phyloP scores from a whole-genome alignment of 2,888 invertebrate genomes.

The Brachyptera risi region DNA sequence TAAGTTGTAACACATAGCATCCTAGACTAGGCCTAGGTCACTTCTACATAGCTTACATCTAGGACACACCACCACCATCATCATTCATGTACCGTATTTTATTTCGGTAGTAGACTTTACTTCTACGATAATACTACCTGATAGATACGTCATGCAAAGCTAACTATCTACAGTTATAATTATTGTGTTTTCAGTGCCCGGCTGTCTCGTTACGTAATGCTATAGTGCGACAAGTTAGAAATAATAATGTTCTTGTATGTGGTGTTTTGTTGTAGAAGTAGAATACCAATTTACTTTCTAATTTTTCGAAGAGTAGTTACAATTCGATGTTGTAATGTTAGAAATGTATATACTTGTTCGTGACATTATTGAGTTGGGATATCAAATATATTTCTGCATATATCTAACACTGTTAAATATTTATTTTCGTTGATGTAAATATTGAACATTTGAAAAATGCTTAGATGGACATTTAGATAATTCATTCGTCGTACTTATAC shows the following conservation, averaged over 20 bases:
- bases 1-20: too few relatives aligned
- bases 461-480: too few relatives aligned
- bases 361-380: not conserved
- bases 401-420: too few relatives aligned
- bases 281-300: conserved; percentile 11
- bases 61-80: conserved; percentile 6
- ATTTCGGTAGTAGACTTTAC: not conserved
- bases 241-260: not conserved
- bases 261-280: not conserved
- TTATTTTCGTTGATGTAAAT: too few relatives aligned
- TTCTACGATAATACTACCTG: not conserved
- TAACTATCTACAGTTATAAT: too few relatives aligned
- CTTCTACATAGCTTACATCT: not conserved
- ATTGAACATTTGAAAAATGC: too few relatives aligned
- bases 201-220: not conserved
- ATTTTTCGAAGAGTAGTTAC: not conserved
- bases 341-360: too few relatives aligned
- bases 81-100: not conserved
- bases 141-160: not conserved
- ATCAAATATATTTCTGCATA: not conserved
- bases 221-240: not conserved
- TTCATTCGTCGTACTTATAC: too few relatives aligned
- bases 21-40: conserved; percentile 19
- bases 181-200: not conserved
- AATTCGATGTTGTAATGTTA: not conserved